Percentiles rank a stretch among this genome's conserved stretches.
phyloP scores from a whole-genome alignment of 2,888 invertebrate species.

The Cephus spinipes region DNA sequence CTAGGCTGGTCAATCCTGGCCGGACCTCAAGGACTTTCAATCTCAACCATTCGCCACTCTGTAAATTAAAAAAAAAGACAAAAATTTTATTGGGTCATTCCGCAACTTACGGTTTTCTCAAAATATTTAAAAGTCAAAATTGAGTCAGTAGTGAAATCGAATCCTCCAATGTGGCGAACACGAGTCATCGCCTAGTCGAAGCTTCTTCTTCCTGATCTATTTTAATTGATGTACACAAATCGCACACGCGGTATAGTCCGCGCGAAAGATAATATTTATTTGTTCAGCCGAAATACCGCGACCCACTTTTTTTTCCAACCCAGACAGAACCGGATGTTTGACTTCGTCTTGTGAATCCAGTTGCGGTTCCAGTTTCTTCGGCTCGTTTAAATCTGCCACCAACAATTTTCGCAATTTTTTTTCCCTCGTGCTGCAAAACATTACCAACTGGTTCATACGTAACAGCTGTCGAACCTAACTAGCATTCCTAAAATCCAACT shows the following conservation, averaged over 20 bases:
- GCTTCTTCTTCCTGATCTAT: conserved; percentile 9
- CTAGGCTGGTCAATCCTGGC: conserved; percentile 85
- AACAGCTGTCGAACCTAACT: neutral
- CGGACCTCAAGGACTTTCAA: conserved; percentile 88
- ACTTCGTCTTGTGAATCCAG: neutral
- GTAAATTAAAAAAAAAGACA: conserved; percentile 29
- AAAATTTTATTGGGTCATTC: neutral
- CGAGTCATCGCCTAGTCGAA: neutral
- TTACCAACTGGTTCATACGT: neutral
- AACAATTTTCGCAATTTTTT: neutral
- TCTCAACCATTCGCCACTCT: conserved; percentile 86
- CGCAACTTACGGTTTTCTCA: neutral
- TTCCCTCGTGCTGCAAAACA: neutral
- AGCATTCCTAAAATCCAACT: neutral
- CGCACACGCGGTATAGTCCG: conserved; percentile 1
- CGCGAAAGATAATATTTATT: conserved; percentile 16
- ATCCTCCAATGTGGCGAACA: neutral
- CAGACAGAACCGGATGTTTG: neutral
- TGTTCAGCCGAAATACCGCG: conserved; percentile 19
- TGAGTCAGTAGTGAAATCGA: neutral
- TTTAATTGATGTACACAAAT: conserved; percentile 16
- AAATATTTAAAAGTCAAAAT: neutral
- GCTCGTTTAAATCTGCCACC: neutral
- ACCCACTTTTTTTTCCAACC: conserved; percentile 19
- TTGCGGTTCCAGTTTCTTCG: neutral